Evolutionary conservation across 2,888 invertebrate genomes (phyloP), one percentile per base, ranked within the genome.

Genomic region (Aromia moschata): DNA sequence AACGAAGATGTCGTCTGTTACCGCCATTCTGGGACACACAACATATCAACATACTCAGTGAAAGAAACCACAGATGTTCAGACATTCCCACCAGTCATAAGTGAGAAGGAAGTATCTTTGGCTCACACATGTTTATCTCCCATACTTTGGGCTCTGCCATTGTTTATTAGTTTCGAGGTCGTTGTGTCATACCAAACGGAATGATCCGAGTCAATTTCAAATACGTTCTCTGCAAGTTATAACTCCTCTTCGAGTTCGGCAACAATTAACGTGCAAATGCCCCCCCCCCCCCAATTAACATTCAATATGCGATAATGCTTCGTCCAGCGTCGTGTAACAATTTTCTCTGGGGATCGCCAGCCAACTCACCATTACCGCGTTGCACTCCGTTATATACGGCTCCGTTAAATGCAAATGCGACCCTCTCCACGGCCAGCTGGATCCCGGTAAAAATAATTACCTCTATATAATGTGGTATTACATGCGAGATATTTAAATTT

Each of bases 361-460:
- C 37, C 33, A 7, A 18, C 37, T 15, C 25, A 20, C 12, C 20
- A 18, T 43, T 43, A 43, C 33, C 43, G 43, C 37, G 47, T 14
- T 33, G 41, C 41, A 52, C 52, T 52, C 52, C 52, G 41, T 52
- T 52, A 41, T 52, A 41, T n/a, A n/a, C n/a, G n/a, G 17, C 52
- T 30, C 15, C n/a, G 52, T 31, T 31, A 31, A 41, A 52, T 52
- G 52, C 52, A 52, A 52, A 52, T 52, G n/a, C 17, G 43, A 31
- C 52, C 52, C 14, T 31, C 41, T 36, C 33, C 30, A 25, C 41
- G 43, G 41, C 38, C 30, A 52, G 31, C 43, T 12, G 38, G 30
- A 47, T 30, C 43, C 41, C 41, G 52, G 31, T 31, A 43, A 52
- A 52, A 52, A 52, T 52, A 52, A 52, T 52, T 52, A 52, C 52